Percentiles rank a stretch among this genome's conserved stretches.
phyloP scores from a whole-genome alignment of 2,113 vertebrate genomes.

The Triplophysa siluroides region DNA sequence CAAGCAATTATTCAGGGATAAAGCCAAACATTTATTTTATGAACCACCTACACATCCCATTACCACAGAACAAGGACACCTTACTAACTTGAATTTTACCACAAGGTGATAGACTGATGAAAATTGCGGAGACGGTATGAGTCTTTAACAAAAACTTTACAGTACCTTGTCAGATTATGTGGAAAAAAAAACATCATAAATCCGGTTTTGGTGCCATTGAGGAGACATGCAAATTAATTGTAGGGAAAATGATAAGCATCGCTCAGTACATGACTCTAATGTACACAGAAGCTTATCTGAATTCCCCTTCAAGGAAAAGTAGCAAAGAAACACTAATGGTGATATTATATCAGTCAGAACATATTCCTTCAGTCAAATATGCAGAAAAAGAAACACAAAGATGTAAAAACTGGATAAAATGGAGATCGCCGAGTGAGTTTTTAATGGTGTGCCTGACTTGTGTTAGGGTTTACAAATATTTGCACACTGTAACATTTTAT shows the following conservation, averaged over 20 bases:
- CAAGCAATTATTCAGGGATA: neutral
- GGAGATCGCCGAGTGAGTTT: no score
- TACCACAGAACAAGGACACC: neutral
- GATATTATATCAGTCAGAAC: no score
- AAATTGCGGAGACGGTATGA: neutral
- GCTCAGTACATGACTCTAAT: neutral
- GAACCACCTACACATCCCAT: neutral
- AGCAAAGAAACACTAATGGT: no score
- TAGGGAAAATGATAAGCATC: neutral
- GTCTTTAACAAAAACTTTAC: neutral
- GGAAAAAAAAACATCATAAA: neutral
- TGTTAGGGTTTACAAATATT: neutral
- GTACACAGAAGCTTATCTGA: neutral
- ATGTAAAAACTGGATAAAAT: no score
- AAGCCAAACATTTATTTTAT: neutral
- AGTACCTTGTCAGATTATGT: neutral
- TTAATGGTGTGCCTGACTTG: neutral
- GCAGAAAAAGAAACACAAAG: no score
- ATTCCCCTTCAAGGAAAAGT: neutral
- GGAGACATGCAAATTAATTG: neutral
- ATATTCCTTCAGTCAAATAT: no score
- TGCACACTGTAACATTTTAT: neutral
- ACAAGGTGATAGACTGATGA: neutral
- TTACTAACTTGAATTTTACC: neutral
- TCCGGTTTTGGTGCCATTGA: slow-evolving; percentile 1